These are phyloP conservation scores for Odontocolon sp. DNA, from an alignment of 2,888 invertebrate genomes.

Conservation along the genomic window DNA sequence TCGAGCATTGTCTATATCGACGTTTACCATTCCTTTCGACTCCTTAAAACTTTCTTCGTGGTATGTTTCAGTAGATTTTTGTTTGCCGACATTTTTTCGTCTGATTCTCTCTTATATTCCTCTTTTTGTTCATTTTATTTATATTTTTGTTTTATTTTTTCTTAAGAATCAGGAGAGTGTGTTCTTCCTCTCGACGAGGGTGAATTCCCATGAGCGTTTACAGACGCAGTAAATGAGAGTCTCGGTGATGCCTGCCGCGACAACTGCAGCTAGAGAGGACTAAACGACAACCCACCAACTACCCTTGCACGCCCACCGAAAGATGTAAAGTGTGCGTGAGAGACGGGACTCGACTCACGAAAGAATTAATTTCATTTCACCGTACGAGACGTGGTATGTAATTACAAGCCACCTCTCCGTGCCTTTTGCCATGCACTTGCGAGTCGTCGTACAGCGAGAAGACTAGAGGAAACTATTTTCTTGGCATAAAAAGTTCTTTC, in stretches of 20 bases:
- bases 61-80: no score
- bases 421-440: slow-evolving; percentile 7
- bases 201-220: slow-evolving; percentile 22
- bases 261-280: neutral
- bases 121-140: neutral
- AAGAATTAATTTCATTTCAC: slow-evolving; percentile 63
- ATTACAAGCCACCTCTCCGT: slow-evolving; percentile 59
- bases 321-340: neutral
- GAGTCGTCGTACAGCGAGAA: neutral
- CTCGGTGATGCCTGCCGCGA: neutral
- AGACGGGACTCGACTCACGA: slow-evolving; percentile 27
- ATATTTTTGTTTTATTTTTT: neutral
- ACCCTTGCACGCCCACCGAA: neutral
- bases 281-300: slow-evolving; percentile 13
- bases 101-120: no score
- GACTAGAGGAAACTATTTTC: slow-evolving; percentile 2
- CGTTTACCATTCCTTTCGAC: no score
- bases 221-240: slow-evolving; percentile 37
- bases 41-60: no score
- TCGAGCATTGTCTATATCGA: neutral
- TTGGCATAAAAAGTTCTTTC: neutral
- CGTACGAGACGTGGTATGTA: slow-evolving; percentile 58
- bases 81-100: no score
- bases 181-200: neutral
- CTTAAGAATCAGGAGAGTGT: neutral